A percentile compares a stretch with the other conserved stretches of the same genome.
phyloP scores from a whole-genome alignment of 2,113 vertebrate genomes.

The Verasper variegatus region DNA sequence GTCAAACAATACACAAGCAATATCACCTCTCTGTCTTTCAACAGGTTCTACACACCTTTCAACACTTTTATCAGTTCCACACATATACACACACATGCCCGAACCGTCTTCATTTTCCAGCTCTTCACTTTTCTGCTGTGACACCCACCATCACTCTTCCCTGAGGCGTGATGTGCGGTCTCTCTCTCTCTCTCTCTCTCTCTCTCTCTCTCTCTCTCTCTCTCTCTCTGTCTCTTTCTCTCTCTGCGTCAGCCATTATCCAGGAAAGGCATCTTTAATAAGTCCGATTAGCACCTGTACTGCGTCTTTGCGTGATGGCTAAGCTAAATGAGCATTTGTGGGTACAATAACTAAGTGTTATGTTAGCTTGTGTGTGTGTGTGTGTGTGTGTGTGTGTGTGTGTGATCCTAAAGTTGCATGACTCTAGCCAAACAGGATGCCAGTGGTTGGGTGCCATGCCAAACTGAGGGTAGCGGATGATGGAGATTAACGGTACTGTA shows the following conservation, averaged over 20 bases:
- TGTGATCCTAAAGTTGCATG: slow-evolving; percentile 21
- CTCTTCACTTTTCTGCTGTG: background rate
- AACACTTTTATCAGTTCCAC: slow-evolving; percentile 14
- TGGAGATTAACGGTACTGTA: slow-evolving; percentile 29
- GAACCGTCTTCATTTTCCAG: background rate
- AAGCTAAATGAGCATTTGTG: slow-evolving; percentile 50
- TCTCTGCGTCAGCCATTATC: slow-evolving; percentile 39
- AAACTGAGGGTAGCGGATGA: slow-evolving; percentile 32
- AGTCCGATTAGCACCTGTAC: slow-evolving; percentile 55
- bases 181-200: too few species aligned
- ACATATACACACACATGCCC: slow-evolving; percentile 14
- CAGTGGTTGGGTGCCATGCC: slow-evolving; percentile 44
- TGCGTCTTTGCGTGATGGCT: slow-evolving; percentile 53
- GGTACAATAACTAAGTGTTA: slow-evolving; percentile 13
- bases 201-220: background rate
- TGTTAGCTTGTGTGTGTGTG: background rate
- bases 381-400: background rate
- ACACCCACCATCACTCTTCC: background rate
- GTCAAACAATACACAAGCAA: background rate
- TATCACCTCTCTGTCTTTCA: background rate
- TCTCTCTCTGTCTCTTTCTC: background rate
- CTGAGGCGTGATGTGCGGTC: background rate
- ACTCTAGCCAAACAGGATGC: slow-evolving; percentile 13
- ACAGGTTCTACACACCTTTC: slow-evolving; percentile 8
- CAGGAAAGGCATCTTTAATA: slow-evolving; percentile 32